A percentile compares a stretch with the other conserved stretches of the same genome.
phyloP scores from a whole-genome alignment of 2,113 vertebrate genomes.

The Engystomops pustulosus region DNA sequence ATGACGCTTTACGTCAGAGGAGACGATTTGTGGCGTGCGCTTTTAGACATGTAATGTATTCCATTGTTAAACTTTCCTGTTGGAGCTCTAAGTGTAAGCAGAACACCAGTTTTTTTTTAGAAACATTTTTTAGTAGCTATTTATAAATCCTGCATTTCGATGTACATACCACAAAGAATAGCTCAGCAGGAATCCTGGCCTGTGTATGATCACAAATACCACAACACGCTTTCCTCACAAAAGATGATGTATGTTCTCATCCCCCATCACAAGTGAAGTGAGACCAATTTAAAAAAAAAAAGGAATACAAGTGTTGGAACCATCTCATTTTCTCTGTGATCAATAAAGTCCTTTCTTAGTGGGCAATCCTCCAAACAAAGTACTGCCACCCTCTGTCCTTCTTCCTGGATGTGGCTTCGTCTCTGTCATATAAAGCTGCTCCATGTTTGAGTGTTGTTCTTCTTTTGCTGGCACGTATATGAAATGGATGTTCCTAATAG shows the following conservation, averaged over 20 bases:
- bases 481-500: conserved; percentile 75
- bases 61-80: not conserved
- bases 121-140: not conserved
- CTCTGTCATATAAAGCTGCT: conserved; percentile 43
- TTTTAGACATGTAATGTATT: not conserved
- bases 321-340: conserved; percentile 2
- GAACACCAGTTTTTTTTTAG: not conserved
- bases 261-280: conserved; percentile 3
- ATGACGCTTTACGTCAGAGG: not conserved
- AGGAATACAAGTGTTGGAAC: not conserved
- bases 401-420: conserved; percentile 29
- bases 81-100: not conserved
- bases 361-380: conserved; percentile 50
- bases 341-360: conserved; percentile 32
- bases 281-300: conserved; percentile 26
- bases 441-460: conserved; percentile 65
- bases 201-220: not conserved
- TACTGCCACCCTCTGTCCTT: conserved; percentile 40
- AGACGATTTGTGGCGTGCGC: not conserved
- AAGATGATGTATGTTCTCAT: not conserved
- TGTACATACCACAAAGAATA: not conserved
- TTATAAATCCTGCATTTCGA: conserved; percentile 1
- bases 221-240: conserved; percentile 1
- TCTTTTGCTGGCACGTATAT: conserved; percentile 67
- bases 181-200: not conserved